Evolutionary conservation across 2,888 invertebrate species (phyloP), one percentile per base, ranked within the genome.

Genomic region (Nomada ruficornis): DNA sequence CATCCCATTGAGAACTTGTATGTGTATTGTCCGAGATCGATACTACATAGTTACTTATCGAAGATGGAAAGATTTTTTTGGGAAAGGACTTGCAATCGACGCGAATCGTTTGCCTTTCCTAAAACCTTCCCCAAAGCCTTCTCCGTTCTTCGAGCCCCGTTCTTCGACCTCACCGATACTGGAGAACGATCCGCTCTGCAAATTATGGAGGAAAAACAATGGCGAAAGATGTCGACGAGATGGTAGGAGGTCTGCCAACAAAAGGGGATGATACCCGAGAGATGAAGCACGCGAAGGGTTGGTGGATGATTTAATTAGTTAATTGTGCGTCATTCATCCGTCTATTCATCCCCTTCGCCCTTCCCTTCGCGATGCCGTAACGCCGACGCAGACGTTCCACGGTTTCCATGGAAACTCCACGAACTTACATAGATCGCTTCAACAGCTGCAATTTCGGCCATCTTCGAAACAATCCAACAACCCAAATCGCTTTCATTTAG

Each of bases 291-390:
- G 89, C 88, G 89, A 89, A 90, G 91, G 91, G 91, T 91, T 90
- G 92, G 90, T 79, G 92, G 93, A 93, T 93, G 93, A 93, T 93
- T 93, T 93, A 93, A 93, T 93, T 93, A 93, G 93, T 93, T 93
- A 93, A 93, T 93, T 93, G 93, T 93, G 93, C 92, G 93, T 93
- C 93, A 93, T 93, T 93, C 93, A 93, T 93, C 93, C 93, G 93
- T 93, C 93, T 92, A 93, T 93, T 92, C 92, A 93, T 92, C 92
- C 93, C 91, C 91, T 90, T 89, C 88, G 83, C 82, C 85, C 89
- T 87, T 88, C 86, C 82, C 88, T 83, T 87, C 69, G 23, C 60
- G 70, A 63, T 71, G 55, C 63, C 50, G 60, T 57, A 73, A 69
- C 80, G 71, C 71, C 77, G 82, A 71, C 70, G 74, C 69, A 64